A percentile compares a stretch with the other conserved stretches of the same genome.
Evolutionary conservation across 2,113 vertebrate genomes (phyloP).

Genomic region (Tragelaphus imberbis): DNA sequence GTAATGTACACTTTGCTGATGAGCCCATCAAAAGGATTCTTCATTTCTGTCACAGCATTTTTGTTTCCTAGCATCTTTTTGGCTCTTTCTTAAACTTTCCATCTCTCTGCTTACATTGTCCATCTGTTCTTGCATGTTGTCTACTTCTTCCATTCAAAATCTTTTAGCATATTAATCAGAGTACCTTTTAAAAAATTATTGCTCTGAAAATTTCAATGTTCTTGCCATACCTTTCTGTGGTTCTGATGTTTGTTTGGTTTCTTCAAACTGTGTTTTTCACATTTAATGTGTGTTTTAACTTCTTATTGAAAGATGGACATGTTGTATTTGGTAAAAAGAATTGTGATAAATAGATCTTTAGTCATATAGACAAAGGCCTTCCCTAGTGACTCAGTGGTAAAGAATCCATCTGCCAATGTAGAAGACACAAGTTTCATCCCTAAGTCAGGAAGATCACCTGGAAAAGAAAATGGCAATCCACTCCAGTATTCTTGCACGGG

Average conservation of each 20-base stretch:
- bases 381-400: not conserved
- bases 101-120: not conserved
- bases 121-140: not conserved
- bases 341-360: not conserved
- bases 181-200: not conserved
- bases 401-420: accelerated
- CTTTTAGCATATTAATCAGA: not conserved
- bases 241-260: not conserved
- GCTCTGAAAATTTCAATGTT: not conserved
- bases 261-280: not conserved
- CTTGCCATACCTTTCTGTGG: not conserved
- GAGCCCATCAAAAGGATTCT: not conserved
- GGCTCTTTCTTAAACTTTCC: not conserved
- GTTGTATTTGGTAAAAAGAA: not conserved
- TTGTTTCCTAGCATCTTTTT: not conserved
- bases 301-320: not conserved
- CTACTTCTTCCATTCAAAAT: not conserved
- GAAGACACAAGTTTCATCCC: not conserved
- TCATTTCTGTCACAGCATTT: not conserved
- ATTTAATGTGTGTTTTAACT: not conserved
- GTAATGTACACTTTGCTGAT: not conserved
- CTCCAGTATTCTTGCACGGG: not conserved
- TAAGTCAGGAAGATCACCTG: not conserved
- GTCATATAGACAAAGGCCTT: not conserved
- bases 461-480: not conserved